A percentile compares a stretch with the other conserved stretches of the same genome.
These are phyloP conservation scores for Agrenia bidenticulata DNA, from an alignment of 2,888 invertebrate genomes.

Conservation along the genomic window DNA sequence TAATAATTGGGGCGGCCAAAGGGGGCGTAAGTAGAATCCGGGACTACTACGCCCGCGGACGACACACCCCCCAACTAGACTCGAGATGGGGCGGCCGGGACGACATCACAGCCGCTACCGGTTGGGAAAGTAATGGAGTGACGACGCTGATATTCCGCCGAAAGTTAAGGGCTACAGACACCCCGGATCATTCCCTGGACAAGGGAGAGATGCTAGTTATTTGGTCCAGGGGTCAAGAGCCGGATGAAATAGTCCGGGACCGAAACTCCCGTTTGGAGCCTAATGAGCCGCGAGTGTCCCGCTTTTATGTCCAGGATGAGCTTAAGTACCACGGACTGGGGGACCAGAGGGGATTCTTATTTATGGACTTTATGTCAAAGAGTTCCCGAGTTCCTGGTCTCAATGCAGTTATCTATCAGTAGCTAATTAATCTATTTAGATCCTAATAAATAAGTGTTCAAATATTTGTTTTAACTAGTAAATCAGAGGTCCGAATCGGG, in stretches of 20 bases:
- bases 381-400: slow-evolving; percentile 41
- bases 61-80: slow-evolving; percentile 38
- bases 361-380: slow-evolving; percentile 69
- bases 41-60: slow-evolving; percentile 79
- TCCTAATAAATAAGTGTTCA: too few species aligned
- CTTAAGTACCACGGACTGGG: slow-evolving; percentile 90
- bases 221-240: slow-evolving; percentile 90
- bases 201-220: slow-evolving; percentile 86
- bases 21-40: slow-evolving; percentile 79
- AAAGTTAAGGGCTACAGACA: slow-evolving; percentile 64
- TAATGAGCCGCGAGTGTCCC: slow-evolving; percentile 65
- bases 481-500: too few species aligned
- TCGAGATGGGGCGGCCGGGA: slow-evolving; percentile 80
- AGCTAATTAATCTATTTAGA: too few species aligned
- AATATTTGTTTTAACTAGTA: too few species aligned
- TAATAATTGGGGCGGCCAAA: slow-evolving; percentile 83
- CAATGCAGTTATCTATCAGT: slow-evolving; percentile 44
- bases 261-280: slow-evolving; percentile 73
- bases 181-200: slow-evolving; percentile 76
- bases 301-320: slow-evolving; percentile 86
- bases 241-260: slow-evolving; percentile 68
- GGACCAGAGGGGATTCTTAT: slow-evolving; percentile 74
- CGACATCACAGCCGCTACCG: slow-evolving; percentile 83
- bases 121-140: slow-evolving; percentile 82
- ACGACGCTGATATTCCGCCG: slow-evolving; percentile 88